Percentiles rank a stretch among this genome's conserved stretches.
Evolutionary conservation across 2,113 vertebrate species (phyloP).

Genomic region (Pimephales promelas): DNA sequence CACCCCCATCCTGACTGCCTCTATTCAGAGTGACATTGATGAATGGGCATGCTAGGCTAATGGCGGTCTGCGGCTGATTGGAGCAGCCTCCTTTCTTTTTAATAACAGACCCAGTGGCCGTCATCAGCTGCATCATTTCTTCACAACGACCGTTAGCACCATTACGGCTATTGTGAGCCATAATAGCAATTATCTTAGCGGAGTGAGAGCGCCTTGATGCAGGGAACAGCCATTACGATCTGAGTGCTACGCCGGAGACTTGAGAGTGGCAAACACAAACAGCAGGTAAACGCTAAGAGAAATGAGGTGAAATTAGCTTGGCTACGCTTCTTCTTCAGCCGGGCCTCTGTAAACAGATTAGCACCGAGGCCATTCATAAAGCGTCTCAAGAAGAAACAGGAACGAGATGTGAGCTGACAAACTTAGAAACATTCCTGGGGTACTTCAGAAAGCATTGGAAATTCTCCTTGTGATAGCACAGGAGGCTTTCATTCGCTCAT

Average conservation of each 20-base stretch:
- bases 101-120: slow-evolving; percentile 51
- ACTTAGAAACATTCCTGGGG: not conserved
- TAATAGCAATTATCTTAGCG: slow-evolving; percentile 56
- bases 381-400: not conserved
- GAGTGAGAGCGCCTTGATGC: slow-evolving; percentile 39
- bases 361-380: not conserved
- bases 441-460: not conserved
- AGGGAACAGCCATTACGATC: slow-evolving; percentile 35
- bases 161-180: slow-evolving; percentile 55
- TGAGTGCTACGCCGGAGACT: slow-evolving; percentile 23
- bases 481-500: not conserved
- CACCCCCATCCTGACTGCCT: slow-evolving; percentile 25
- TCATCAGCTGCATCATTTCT: slow-evolving; percentile 54
- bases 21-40: slow-evolving; percentile 52
- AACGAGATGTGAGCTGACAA: not conserved
- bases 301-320: slow-evolving; percentile 48
- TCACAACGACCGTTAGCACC: slow-evolving; percentile 46
- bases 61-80: slow-evolving; percentile 41
- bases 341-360: slow-evolving; percentile 24
- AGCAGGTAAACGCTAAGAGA: slow-evolving; percentile 50
- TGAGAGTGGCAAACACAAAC: slow-evolving; percentile 48
- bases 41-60: slow-evolving; percentile 46
- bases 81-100: slow-evolving; percentile 50
- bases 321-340: slow-evolving; percentile 5
- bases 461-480: not conserved